These are phyloP conservation scores for Ectobius pallidus DNA, from an alignment of 2,888 invertebrate genomes.

Conservation along the genomic window DNA sequence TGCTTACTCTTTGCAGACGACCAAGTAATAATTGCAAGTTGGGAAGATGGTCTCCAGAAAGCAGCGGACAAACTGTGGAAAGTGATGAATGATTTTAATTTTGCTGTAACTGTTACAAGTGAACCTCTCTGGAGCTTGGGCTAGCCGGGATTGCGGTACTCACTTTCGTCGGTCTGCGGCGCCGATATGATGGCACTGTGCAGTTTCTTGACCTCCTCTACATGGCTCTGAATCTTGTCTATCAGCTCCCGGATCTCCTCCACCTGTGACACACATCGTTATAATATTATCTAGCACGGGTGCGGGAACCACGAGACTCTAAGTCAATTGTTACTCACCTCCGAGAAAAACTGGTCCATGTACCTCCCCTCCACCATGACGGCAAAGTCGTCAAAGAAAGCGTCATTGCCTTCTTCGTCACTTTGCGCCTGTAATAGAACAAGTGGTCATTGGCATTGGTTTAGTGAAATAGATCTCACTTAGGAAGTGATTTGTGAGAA, in stretches of 20 bases:
- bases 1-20: no score
- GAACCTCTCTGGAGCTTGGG: no score
- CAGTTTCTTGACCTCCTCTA: constrained; percentile 99
- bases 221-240: constrained; percentile 98
- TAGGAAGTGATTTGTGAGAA: no score
- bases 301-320: no score
- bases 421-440: neutral
- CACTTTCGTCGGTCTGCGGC: constrained; percentile 98
- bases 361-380: neutral
- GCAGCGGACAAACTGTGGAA: no score
- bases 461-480: no score
- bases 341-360: constrained; percentile 17
- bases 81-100: no score
- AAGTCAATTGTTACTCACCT: neutral
- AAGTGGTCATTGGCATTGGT: no score
- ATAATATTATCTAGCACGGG: no score
- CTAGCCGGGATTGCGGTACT: constrained; percentile 56
- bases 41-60: no score
- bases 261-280: constrained; percentile 73
- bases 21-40: no score
- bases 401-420: neutral
- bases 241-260: constrained; percentile 99
- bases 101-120: no score
- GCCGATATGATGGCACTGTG: constrained; percentile 99
- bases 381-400: neutral